These are phyloP conservation scores for Catharus fuscescens DNA, from an alignment of 2,113 vertebrate genomes.

Conservation along the genomic window DNA sequence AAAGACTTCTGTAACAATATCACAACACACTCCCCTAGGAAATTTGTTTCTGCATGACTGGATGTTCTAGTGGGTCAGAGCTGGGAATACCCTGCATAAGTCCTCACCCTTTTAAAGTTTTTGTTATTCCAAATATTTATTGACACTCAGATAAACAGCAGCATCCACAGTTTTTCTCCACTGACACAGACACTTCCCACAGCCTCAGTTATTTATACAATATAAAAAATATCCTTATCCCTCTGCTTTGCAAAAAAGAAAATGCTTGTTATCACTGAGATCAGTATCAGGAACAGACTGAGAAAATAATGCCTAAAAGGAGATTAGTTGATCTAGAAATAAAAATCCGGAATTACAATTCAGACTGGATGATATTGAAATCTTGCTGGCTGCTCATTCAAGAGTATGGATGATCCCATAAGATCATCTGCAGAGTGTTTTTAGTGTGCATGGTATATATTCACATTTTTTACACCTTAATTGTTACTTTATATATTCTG, in stretches of 20 bases:
- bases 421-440: background rate
- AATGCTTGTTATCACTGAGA: background rate
- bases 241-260: background rate
- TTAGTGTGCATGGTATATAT: background rate
- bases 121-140: background rate
- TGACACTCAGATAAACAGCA: background rate
- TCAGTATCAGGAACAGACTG: background rate
- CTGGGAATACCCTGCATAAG: background rate
- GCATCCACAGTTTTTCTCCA: background rate
- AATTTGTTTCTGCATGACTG: background rate
- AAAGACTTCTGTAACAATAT: background rate
- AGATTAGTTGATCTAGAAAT: background rate
- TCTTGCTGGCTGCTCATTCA: background rate
- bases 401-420: background rate
- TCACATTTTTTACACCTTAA: background rate
- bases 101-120: fast-evolving
- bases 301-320: background rate
- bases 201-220: background rate
- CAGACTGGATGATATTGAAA: background rate
- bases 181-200: background rate
- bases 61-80: background rate
- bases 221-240: background rate
- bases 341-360: background rate
- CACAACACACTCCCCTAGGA: background rate
- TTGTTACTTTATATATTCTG: background rate